Evolutionary conservation across 2,113 vertebrate species (phyloP), one percentile per base, ranked within the genome.

Genomic region (Gymnogyps californianus): DNA sequence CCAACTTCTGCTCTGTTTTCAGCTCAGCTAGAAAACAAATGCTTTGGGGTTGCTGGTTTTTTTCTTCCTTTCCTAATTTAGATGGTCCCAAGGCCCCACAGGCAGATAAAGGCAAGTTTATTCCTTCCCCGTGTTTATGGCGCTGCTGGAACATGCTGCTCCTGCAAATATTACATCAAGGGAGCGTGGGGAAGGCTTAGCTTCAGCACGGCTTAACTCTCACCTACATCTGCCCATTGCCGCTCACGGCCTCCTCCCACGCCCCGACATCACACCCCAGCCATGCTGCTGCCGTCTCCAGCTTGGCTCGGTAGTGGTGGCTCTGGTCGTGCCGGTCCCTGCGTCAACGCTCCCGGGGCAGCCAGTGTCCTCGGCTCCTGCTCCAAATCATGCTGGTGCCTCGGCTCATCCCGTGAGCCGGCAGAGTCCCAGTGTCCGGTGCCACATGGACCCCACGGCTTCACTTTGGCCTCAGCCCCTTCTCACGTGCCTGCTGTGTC

Each of bases 221-320:
- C 91, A 79, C 95, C 93, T 15, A 64, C 65, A 96, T 96, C 52
- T 72, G 83, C 69, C 47, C 55, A 13, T 25, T 10, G 0, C 77
- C 1, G 13, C 32, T 51, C 52, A 2, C 22, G 0, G 2, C 66
- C 9, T 28, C 59, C 58, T 21, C 67, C 42, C 2, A 7, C 2
- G 3, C 32, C 20, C 70, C 1, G 2, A 9, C 6, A 25, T 11
- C 0, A 0, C 20, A 6, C 3, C 38, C 24, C 6, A 2, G 54
- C 18, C 2, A 0, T 2, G 74, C 44, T 5, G 3, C 55, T n/a
- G 49, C n/a, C 0, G 0, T 1, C 67, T 18, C 64, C 0, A 0
- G 10, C 55, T 6, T 8, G 26, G 52, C 57, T 51, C 11, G 0
- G 4, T 0, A 0, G 7, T 2, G 78, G 32, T 25, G 61, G n/a